Conservation (phyloP, 1,140 invertebrate genomes). For the Conus ventricosus region DNA sequence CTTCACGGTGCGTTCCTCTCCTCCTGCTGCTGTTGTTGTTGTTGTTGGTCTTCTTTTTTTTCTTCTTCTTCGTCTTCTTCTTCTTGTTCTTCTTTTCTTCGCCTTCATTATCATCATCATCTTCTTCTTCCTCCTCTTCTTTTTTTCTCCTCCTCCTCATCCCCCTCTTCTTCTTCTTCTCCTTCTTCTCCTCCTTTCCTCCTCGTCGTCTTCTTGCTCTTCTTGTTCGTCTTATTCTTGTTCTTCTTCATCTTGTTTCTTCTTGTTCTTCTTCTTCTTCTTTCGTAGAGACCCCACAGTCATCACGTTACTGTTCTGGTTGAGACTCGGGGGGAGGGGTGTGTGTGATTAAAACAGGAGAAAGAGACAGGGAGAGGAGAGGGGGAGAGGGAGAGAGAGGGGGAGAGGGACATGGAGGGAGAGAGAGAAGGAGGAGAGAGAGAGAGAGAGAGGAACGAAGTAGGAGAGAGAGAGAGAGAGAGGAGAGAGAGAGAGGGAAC, state of each 20-base stretch:
- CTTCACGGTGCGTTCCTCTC: not conserved
- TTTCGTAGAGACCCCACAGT: too few species aligned
- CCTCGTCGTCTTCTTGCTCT: not conserved
- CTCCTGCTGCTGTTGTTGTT: not conserved
- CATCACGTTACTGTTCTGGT: too few species aligned
- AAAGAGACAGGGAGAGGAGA: too few species aligned
- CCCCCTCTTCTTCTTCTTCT: not conserved
- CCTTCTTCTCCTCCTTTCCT: not conserved
- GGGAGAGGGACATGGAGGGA: too few species aligned
- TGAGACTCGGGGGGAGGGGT: too few species aligned
- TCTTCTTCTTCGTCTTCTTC: not conserved
- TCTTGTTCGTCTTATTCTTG: slow-evolving; percentile 20
- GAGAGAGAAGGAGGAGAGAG: not conserved
- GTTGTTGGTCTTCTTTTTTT: too few species aligned
- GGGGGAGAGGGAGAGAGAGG: too few species aligned
- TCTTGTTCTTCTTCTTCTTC: not conserved
- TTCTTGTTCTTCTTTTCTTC: not conserved
- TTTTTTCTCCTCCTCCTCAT: not conserved
- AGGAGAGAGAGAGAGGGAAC: slow-evolving; percentile 19
- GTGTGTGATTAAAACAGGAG: too few species aligned
- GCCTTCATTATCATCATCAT: too few species aligned
- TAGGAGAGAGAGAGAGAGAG: too few species aligned
- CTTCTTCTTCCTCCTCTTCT: not conserved
- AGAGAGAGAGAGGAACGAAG: slow-evolving; percentile 16
- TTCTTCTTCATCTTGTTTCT: not conserved